Evolutionary conservation across 2,797 vertebrate genomes (phyloP).

Genomic region (Thalassophryne amazonica): DNA sequence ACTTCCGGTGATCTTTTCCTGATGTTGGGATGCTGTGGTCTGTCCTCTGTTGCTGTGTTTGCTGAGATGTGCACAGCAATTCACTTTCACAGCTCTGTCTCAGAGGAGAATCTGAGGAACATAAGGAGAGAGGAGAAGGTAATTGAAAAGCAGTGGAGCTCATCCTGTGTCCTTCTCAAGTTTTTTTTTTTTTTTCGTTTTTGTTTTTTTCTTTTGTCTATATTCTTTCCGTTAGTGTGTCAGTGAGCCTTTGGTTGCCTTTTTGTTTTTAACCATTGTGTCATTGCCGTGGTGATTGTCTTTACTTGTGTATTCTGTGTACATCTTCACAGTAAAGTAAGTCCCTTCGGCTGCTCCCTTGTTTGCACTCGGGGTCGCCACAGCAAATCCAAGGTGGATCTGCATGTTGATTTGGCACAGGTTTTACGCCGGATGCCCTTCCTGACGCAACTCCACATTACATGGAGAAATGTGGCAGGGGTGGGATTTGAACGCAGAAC

Average conservation of each 20-base stretch:
- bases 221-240: no score
- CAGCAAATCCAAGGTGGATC: no score
- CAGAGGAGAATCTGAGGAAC: constrained; percentile 47
- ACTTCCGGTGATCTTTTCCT: constrained; percentile 53
- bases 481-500: no score
- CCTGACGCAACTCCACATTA: no score
- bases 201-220: constrained; percentile 12
- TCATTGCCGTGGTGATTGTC: background rate
- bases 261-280: no score
- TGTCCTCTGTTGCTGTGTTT: constrained; percentile 68
- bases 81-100: constrained; percentile 67
- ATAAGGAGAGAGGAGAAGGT: constrained; percentile 48
- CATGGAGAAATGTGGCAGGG: no score
- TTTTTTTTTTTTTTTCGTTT: constrained; percentile 6
- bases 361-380: no score
- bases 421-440: no score
- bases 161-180: constrained; percentile 33
- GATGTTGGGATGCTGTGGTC: no score
- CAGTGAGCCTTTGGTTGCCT: background rate
- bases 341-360: no score
- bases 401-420: no score
- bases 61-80: constrained; percentile 64
- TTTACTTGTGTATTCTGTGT: background rate
- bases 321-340: constrained; percentile 2
- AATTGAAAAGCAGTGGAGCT: constrained; percentile 68